phyloP scores from a whole-genome alignment of 2,113 vertebrate genomes.

The Gnathonemus longibarbis region DNA sequence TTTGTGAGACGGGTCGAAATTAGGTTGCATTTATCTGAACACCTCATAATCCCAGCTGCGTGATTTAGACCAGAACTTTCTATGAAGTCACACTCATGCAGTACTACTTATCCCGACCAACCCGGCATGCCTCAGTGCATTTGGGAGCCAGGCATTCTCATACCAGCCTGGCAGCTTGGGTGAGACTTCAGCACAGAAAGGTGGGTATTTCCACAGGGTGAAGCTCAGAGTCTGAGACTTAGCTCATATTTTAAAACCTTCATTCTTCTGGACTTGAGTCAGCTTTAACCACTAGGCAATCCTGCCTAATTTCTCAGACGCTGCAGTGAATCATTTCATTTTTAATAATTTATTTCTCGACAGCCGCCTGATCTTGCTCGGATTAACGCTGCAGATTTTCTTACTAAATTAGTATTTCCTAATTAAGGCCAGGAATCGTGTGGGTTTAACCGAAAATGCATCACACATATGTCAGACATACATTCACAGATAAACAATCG shows the following conservation, averaged over 20 bases:
- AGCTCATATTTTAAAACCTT: conserved; percentile 14
- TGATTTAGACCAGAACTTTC: neutral
- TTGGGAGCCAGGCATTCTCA: neutral
- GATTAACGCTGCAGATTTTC: neutral
- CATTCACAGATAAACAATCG: neutral
- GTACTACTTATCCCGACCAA: neutral
- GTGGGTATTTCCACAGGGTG: neutral
- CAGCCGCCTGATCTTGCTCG: neutral
- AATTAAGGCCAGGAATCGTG: neutral
- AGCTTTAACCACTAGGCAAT: conserved; percentile 12
- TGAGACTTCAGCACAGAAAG: neutral
- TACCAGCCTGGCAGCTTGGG: conserved; percentile 15
- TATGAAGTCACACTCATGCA: conserved; percentile 9
- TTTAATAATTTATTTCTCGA: neutral
- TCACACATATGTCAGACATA: neutral
- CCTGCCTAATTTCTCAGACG: conserved; percentile 11
- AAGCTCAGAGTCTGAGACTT: neutral
- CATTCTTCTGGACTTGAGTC: neutral
- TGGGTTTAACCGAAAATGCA: neutral
- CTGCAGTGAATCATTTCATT: neutral
- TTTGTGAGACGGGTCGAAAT: neutral
- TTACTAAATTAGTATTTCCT: neutral
- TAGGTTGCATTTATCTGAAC: conserved; percentile 3
- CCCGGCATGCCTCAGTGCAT: neutral
- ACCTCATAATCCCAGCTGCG: conserved; percentile 14